Evolutionary conservation across 2,888 invertebrate species (phyloP).

Genomic region (Ennomos quercinarius): DNA sequence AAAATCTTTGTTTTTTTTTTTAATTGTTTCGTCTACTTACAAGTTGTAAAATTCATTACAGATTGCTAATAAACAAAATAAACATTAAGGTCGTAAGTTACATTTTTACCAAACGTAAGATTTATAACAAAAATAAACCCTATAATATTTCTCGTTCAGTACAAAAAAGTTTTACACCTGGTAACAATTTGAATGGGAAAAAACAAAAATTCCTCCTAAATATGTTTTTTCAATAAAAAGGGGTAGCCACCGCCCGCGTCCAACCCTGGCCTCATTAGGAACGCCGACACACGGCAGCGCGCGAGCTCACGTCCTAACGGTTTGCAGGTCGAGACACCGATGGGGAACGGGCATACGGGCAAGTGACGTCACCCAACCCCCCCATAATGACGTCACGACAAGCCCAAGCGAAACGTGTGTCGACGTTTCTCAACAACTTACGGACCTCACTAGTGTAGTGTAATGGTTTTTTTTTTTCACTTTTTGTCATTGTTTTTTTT

Average conservation of each 20-base stretch:
- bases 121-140: too few species aligned
- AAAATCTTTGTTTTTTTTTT: too few species aligned
- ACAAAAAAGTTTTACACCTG: too few species aligned
- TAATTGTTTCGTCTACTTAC: too few species aligned
- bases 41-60: too few species aligned
- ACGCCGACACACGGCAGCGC: conserved; percentile 83
- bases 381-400: conserved; percentile 38
- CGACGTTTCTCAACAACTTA: conserved; percentile 81
- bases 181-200: too few species aligned
- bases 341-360: conserved; percentile 75
- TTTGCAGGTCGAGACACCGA: conserved; percentile 74
- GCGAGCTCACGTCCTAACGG: conserved; percentile 71
- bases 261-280: conserved; percentile 72
- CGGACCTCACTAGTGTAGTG: conserved; percentile 84
- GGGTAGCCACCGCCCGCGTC: conserved; percentile 51
- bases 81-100: too few species aligned
- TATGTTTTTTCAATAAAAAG: not conserved
- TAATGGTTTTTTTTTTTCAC: conserved; percentile 54
- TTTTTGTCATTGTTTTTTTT: conserved; percentile 29
- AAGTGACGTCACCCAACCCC: conserved; percentile 67
- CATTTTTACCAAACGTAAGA: too few species aligned
- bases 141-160: too few species aligned
- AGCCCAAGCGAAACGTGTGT: conserved; percentile 75
- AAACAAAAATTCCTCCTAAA: not conserved
- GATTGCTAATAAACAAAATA: too few species aligned